These are phyloP conservation scores for fruit fly (Drosophila melanogaster) DNA, from an alignment of 1,140 invertebrate genomes.

Conservation along the genomic window DNA sequence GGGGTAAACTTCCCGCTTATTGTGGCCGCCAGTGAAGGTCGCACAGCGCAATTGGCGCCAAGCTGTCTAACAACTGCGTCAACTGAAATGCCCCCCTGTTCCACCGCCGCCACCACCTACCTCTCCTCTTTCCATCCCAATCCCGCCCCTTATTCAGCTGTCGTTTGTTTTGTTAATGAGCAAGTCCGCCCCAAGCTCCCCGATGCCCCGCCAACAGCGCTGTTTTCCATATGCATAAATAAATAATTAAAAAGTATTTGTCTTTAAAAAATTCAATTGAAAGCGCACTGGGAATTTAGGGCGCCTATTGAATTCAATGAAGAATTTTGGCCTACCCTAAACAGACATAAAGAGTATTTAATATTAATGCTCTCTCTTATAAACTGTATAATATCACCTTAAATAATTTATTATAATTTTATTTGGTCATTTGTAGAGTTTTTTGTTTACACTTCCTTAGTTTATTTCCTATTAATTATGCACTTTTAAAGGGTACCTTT, in stretches of 20 bases:
- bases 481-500: not conserved
- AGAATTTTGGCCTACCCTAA: not conserved
- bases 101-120: too few relatives aligned
- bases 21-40: constrained; percentile 48
- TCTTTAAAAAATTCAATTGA: constrained; percentile 53
- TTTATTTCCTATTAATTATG: not conserved
- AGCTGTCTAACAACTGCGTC: constrained; percentile 45
- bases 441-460: not conserved
- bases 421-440: not conserved
- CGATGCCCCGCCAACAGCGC: not conserved
- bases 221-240: constrained; percentile 45
- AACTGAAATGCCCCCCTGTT: constrained; percentile 23
- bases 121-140: too few relatives aligned
- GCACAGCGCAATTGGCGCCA: constrained; percentile 36
- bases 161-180: constrained; percentile 56
- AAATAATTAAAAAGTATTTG: constrained; percentile 57
- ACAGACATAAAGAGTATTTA: not conserved
- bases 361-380: too few relatives aligned
- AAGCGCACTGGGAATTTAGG: constrained; percentile 19
- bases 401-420: not conserved
- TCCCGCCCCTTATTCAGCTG: constrained; percentile 5
- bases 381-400: not conserved
- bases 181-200: not conserved
- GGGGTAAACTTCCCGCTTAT: constrained; percentile 12
- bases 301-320: not conserved